Percentiles rank a stretch among this genome's conserved stretches.
phyloP scores from a whole-genome alignment of 2,113 vertebrate species.

The Sinocyclocheilus rhinocerous region DNA sequence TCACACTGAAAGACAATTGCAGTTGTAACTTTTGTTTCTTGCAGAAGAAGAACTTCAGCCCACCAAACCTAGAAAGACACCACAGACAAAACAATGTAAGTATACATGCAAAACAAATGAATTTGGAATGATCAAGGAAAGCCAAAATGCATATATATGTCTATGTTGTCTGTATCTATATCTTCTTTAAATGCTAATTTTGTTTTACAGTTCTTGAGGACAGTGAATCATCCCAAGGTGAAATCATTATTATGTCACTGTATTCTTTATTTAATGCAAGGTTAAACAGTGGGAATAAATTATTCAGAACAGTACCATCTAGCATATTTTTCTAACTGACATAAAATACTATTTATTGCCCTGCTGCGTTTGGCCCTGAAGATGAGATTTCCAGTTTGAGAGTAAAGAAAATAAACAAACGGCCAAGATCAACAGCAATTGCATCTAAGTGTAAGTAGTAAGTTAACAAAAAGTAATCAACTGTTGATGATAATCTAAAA shows the following conservation, averaged over 20 bases:
- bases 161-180: not conserved
- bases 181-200: not conserved
- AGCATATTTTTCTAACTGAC: not conserved
- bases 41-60: not conserved
- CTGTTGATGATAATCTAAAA: too few species aligned
- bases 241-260: not conserved
- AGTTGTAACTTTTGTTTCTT: not conserved
- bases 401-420: not conserved
- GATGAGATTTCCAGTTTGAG: not conserved
- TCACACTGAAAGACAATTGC: not conserved
- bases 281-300: too few species aligned
- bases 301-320: not conserved
- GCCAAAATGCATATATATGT: not conserved
- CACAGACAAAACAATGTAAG: not conserved
- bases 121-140: not conserved
- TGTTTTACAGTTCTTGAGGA: not conserved
- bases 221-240: constrained; percentile 1
- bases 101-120: not conserved
- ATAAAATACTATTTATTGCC: not conserved
- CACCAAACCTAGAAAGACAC: not conserved
- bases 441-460: not conserved
- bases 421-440: not conserved
- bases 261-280: not conserved
- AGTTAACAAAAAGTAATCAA: not conserved
- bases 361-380: not conserved